Evolutionary conservation across 1,140 invertebrate genomes (phyloP).

Genomic region (Neocloeon triangulifer): DNA sequence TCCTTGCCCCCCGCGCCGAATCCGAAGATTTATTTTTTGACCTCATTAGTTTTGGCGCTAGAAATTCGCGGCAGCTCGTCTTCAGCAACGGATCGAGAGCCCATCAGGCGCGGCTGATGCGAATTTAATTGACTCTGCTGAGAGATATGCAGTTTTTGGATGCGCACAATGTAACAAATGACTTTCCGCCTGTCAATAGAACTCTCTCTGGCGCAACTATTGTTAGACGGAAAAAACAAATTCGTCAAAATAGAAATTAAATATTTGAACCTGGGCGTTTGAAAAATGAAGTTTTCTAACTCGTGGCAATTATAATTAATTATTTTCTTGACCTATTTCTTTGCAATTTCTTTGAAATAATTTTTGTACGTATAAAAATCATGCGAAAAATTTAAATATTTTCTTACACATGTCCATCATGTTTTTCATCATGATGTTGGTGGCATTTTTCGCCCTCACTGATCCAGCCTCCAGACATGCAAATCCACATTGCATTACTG

Average conservation of each 20-base stretch:
- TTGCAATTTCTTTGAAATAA: not conserved
- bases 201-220: too few relatives aligned
- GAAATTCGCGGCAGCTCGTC: not conserved
- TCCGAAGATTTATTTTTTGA: too few relatives aligned
- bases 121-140: not conserved
- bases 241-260: too few relatives aligned
- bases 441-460: conserved; percentile 30
- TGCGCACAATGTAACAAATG: not conserved
- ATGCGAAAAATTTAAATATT: too few relatives aligned
- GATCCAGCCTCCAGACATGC: conserved; percentile 32
- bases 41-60: too few relatives aligned
- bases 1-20: too few relatives aligned
- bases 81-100: too few relatives aligned
- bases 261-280: conserved; percentile 1
- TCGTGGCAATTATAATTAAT: too few relatives aligned
- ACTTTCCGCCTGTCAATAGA: not conserved
- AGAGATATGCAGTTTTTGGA: not conserved
- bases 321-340: too few relatives aligned
- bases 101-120: not conserved
- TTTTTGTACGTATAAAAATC: too few relatives aligned
- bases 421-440: conserved; percentile 34
- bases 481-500: conserved; percentile 34
- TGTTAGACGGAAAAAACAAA: too few relatives aligned
- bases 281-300: not conserved
- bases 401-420: conserved; percentile 30